Percentiles rank a stretch among this genome's conserved stretches.
These are phyloP conservation scores for Rugalucina vietnamica DNA, from an alignment of 2,888 invertebrate species.

Conservation along the genomic window DNA sequence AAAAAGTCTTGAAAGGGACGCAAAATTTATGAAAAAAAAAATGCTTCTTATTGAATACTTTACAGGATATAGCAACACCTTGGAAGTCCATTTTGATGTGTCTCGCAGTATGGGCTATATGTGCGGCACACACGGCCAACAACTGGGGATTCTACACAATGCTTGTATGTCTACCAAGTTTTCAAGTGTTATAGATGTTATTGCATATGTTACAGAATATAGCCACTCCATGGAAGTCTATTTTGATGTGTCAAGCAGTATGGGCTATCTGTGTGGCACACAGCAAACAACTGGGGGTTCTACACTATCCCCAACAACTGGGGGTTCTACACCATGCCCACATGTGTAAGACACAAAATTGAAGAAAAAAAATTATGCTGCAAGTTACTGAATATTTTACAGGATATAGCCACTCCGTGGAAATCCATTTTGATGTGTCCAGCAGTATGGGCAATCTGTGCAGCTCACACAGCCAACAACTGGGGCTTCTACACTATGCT, in stretches of 20 bases:
- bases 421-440: constrained; percentile 66
- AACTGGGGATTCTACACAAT: constrained; percentile 85
- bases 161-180: constrained; percentile 84
- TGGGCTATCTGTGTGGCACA: constrained; percentile 83
- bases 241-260: constrained; percentile 73
- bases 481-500: constrained; percentile 85
- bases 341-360: too few relatives aligned
- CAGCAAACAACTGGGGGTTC: constrained; percentile 84
- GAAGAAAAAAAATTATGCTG: too few relatives aligned
- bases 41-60: too few relatives aligned
- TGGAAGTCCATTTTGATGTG: constrained; percentile 71
- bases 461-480: constrained; percentile 84
- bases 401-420: constrained; percentile 71
- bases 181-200: too few relatives aligned
- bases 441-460: constrained; percentile 82
- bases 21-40: too few relatives aligned
- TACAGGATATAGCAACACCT: constrained; percentile 65
- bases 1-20: too few relatives aligned
- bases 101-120: constrained; percentile 82
- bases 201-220: constrained; percentile 57
- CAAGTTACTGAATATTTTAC: too few relatives aligned
- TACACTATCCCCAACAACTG: too few relatives aligned
- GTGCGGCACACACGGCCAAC: constrained; percentile 83
- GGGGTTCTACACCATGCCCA: constrained; percentile 84
- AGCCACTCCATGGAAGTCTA: constrained; percentile 69